Conservation (phyloP, 1,140 invertebrate species). For the Pseudomyrmex gracilis region DNA sequence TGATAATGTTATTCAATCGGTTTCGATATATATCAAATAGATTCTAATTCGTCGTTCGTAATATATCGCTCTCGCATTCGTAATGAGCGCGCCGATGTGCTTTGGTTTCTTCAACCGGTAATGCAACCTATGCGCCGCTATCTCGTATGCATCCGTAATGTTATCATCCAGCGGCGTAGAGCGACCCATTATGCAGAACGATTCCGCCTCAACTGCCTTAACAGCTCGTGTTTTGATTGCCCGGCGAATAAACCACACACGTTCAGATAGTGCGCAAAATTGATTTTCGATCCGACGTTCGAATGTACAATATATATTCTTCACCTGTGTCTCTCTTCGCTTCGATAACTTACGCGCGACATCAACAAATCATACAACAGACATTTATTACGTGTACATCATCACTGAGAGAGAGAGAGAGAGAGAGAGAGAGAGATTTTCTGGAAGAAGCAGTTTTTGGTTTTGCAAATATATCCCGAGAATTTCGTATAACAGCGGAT, state of each 20-base stretch:
- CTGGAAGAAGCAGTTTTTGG: too few species aligned
- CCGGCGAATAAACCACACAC: constrained; percentile 22
- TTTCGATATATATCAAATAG: background rate
- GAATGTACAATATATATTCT: background rate
- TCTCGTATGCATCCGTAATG: constrained; percentile 36
- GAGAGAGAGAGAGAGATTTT: background rate
- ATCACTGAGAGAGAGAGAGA: background rate
- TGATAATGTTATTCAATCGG: background rate
- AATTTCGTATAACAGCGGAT: background rate
- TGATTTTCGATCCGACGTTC: constrained; percentile 27
- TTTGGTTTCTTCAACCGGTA: constrained; percentile 35
- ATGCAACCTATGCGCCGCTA: constrained; percentile 18
- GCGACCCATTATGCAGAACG: constrained; percentile 39
- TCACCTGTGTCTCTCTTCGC: background rate
- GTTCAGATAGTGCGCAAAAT: constrained; percentile 11
- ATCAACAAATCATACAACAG: constrained; percentile 6
- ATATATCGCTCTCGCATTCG: constrained; percentile 34
- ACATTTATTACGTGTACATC: background rate
- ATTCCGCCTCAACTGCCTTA: constrained; percentile 12
- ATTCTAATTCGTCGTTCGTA: background rate
- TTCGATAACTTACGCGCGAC: background rate
- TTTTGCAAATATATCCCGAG: background rate
- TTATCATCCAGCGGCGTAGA: constrained; percentile 30
- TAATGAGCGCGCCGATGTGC: constrained; percentile 26
- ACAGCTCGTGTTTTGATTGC: constrained; percentile 35